These are phyloP conservation scores for Empis stercorea DNA, from an alignment of 2,888 invertebrate species.

Conservation along the genomic window DNA sequence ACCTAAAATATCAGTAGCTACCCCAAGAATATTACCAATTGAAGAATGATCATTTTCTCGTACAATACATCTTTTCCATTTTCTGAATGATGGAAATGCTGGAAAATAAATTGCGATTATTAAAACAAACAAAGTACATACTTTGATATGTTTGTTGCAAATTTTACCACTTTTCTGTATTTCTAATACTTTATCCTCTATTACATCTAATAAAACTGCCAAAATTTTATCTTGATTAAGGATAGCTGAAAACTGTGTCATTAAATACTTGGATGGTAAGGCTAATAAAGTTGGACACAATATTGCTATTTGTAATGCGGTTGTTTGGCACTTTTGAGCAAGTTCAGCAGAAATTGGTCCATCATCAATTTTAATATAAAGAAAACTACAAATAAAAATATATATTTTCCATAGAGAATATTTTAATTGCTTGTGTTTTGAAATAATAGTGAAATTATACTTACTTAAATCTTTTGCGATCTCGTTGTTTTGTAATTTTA, in stretches of 20 bases:
- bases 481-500: constrained; percentile 70
- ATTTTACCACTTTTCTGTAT: constrained; percentile 56
- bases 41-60: constrained; percentile 74
- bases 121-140: too few relatives aligned
- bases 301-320: constrained; percentile 67
- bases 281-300: constrained; percentile 63
- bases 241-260: constrained; percentile 30
- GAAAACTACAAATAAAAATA: constrained; percentile 46
- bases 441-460: constrained; percentile 17
- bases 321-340: constrained; percentile 41
- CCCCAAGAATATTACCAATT: constrained; percentile 70
- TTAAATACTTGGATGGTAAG: constrained; percentile 30
- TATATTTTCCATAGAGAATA: too few relatives aligned
- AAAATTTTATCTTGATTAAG: constrained; percentile 54
- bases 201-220: constrained; percentile 68
- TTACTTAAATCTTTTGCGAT: constrained; percentile 69
- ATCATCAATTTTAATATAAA: constrained; percentile 62
- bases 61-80: constrained; percentile 69
- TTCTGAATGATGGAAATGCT: constrained; percentile 57
- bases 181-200: constrained; percentile 55
- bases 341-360: constrained; percentile 38
- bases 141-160: too few relatives aligned
- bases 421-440: too few relatives aligned
- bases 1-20: constrained; percentile 65
- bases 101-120: too few relatives aligned